phyloP scores from a whole-genome alignment of 2,888 invertebrate genomes.

The Pyrocoelia pectoralis region DNA sequence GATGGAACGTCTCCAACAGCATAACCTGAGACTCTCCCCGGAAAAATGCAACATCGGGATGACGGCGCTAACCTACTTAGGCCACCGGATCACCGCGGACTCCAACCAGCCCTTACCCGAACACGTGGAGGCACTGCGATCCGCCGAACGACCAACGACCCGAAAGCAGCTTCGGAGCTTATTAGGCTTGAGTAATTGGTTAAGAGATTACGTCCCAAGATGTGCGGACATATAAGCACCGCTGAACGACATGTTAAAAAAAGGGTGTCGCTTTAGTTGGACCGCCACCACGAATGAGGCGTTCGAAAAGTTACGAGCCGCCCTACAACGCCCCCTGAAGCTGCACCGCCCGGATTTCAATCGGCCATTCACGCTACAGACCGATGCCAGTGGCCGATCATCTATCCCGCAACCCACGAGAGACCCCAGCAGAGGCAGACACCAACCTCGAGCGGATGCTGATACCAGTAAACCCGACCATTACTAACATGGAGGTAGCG shows the following conservation, averaged over 20 bases:
- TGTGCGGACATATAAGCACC: constrained; percentile 29
- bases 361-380: constrained; percentile 14
- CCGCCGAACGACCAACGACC: constrained; percentile 19
- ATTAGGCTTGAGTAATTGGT: constrained; percentile 42
- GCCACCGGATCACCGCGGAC: constrained; percentile 29
- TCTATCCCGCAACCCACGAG: too few species aligned
- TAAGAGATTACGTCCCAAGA: constrained; percentile 41
- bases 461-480: constrained; percentile 25
- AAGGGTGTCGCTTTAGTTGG: background rate
- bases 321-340: too few species aligned
- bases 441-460: constrained; percentile 9
- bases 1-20: constrained; percentile 34
- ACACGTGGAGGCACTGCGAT: constrained; percentile 24
- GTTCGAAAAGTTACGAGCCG: too few species aligned
- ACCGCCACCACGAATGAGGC: constrained; percentile 7
- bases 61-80: background rate
- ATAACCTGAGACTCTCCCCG: constrained; percentile 21
- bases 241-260: constrained; percentile 36
- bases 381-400: too few species aligned
- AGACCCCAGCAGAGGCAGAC: too few species aligned
- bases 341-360: constrained; percentile 31
- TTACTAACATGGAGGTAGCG: too few species aligned
- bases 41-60: constrained; percentile 36
- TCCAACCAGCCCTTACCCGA: constrained; percentile 24
- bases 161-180: constrained; percentile 35